phyloP scores from a whole-genome alignment of 2,888 invertebrate species.

The Aproaerema taeniolella region DNA sequence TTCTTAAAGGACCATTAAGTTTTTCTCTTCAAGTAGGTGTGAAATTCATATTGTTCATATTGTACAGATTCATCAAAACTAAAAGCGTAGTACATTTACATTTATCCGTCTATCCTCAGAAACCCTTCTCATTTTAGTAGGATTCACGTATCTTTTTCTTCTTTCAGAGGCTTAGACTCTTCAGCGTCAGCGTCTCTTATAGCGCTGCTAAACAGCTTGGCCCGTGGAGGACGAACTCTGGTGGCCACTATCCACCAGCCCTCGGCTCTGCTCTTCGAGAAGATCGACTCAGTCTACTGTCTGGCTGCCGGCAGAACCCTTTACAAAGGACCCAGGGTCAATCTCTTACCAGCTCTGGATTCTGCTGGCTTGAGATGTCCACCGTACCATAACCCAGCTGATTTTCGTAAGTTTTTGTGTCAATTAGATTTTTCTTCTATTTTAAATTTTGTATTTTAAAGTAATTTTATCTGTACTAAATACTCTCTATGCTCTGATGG shows the following conservation, averaged over 20 bases:
- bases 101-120: too few relatives aligned
- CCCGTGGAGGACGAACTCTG: conserved; percentile 90
- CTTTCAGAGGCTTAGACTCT: conserved; percentile 94
- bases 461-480: too few relatives aligned
- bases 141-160: too few relatives aligned
- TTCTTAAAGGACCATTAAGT: too few relatives aligned
- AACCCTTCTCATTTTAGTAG: too few relatives aligned
- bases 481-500: too few relatives aligned
- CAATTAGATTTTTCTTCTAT: too few relatives aligned
- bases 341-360: conserved; percentile 86
- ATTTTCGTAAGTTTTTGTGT: conserved; percentile 89
- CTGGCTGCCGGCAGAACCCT: conserved; percentile 89
- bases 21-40: too few relatives aligned
- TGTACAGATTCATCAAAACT: too few relatives aligned
- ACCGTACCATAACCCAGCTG: conserved; percentile 96
- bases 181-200: conserved; percentile 92
- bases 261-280: conserved; percentile 93
- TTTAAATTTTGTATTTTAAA: too few relatives aligned
- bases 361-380: conserved; percentile 89
- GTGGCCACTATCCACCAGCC: conserved; percentile 97
- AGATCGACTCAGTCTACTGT: conserved; percentile 93
- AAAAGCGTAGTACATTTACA: too few relatives aligned
- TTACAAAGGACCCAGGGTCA: conserved; percentile 86
- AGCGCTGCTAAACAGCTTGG: conserved; percentile 85
- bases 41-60: too few relatives aligned